phyloP scores from a whole-genome alignment of 2,797 vertebrate species.

The Ataeniobius toweri region DNA sequence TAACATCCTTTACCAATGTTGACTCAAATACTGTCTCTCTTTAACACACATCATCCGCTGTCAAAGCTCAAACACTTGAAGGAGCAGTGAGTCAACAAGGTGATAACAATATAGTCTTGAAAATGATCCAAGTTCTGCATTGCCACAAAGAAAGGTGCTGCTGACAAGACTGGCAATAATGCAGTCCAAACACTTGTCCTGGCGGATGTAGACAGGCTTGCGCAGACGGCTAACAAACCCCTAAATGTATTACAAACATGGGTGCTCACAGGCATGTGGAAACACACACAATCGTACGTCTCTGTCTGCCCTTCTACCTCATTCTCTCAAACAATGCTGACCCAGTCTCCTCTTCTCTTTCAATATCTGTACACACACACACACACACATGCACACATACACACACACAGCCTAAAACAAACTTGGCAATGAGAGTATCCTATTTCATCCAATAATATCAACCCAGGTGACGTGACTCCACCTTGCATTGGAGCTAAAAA shows the following conservation, averaged over 20 bases:
- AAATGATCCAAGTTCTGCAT: slow-evolving; percentile 38
- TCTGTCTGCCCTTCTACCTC: slow-evolving; percentile 40
- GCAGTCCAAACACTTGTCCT: slow-evolving; percentile 60
- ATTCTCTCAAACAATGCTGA: slow-evolving; percentile 39
- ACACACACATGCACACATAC: slow-evolving; percentile 1
- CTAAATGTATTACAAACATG: slow-evolving; percentile 59
- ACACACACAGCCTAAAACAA: slow-evolving; percentile 10
- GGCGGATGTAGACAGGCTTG: slow-evolving; percentile 49
- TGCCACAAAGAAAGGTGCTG: slow-evolving; percentile 29
- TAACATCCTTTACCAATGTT: slow-evolving; percentile 12
- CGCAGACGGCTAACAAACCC: slow-evolving; percentile 50
- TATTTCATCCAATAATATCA: slow-evolving; percentile 66
- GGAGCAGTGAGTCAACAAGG: slow-evolving; percentile 59
- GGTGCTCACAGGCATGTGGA: slow-evolving; percentile 30
- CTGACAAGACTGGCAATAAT: slow-evolving; percentile 49
- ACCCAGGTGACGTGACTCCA: slow-evolving; percentile 64
- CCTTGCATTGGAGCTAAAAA: slow-evolving; percentile 64
- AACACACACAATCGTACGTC: slow-evolving; percentile 12
- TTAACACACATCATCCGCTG: slow-evolving; percentile 28
- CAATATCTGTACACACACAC: neutral
- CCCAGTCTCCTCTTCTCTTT: slow-evolving; percentile 9
- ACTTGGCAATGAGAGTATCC: slow-evolving; percentile 52
- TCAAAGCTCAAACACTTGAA: slow-evolving; percentile 54
- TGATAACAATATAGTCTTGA: slow-evolving; percentile 46
- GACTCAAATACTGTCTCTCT: slow-evolving; percentile 17